These are phyloP conservation scores for Odontocolon sp. DNA, from an alignment of 2,888 invertebrate genomes.

Conservation along the genomic window DNA sequence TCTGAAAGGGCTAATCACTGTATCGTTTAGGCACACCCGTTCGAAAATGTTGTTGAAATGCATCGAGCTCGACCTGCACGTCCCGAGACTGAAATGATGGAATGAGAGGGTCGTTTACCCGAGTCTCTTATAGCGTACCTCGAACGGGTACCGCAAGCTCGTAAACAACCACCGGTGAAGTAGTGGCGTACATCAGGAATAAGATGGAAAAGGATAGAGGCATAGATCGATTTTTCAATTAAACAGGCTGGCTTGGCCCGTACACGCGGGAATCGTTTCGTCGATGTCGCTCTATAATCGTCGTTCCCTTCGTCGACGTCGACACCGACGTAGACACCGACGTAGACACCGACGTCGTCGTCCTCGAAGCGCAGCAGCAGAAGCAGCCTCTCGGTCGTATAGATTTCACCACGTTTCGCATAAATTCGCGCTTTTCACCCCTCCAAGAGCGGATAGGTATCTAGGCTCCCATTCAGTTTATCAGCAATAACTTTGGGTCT, in stretches of 20 bases:
- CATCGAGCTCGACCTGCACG: conserved; percentile 8
- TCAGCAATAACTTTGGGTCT: conserved; percentile 77
- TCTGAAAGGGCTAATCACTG: too few relatives aligned
- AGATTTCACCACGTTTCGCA: conserved; percentile 59
- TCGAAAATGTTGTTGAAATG: conserved; percentile 20
- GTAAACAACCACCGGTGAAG: conserved; percentile 50
- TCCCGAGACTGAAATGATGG: conserved; percentile 20
- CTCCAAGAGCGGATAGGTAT: conserved; percentile 45
- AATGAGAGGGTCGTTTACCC: conserved; percentile 50
- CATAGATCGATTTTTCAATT: conserved; percentile 62
- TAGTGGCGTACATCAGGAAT: conserved; percentile 36
- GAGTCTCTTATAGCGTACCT: conserved; percentile 42
- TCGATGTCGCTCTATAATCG: conserved; percentile 32
- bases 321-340: conserved; percentile 17
- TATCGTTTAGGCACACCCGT: background rate
- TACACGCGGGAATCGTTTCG: conserved; percentile 10
- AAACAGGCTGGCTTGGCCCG: conserved; percentile 44
- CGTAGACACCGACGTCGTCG: conserved; percentile 41
- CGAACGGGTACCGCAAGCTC: conserved; percentile 51
- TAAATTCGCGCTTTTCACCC: conserved; percentile 55
- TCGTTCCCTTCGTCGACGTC: conserved; percentile 32
- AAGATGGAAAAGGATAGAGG: conserved; percentile 44
- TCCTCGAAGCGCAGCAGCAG: conserved; percentile 8
- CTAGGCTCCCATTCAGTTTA: conserved; percentile 71
- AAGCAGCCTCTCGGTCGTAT: conserved; percentile 39